Evolutionary conservation across 2,888 invertebrate species (phyloP), one percentile per base, ranked within the genome.

Genomic region (Cheilosia urbana): DNA sequence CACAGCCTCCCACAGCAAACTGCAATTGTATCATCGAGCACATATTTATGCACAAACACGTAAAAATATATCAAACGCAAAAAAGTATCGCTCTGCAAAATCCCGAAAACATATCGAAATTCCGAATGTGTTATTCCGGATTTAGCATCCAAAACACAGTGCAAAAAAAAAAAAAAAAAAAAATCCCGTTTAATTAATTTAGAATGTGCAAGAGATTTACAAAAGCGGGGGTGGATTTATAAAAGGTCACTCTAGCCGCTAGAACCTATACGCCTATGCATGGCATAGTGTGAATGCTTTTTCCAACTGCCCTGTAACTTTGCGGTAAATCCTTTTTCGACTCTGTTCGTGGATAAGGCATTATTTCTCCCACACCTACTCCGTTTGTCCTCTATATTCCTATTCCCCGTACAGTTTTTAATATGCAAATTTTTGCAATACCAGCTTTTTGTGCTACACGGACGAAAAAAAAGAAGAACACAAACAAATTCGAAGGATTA

Each of bases 131-230:
- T 73, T 77, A 63, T 66, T 63, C 19, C 17, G 62, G 66, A 53
- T 60, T 71, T 21, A 55, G 21, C 37, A 82, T 65, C 24, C 21
- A 45, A 2, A 47, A 30, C 4, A 27, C 40, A 21, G 37, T 30
- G 53, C 37, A 68, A 69, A 42, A 30, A 37, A 49, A 21, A 15
- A 68, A 68, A 45, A 63, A 72, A 24, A n/a, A n/a, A n/a, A n/a
- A n/a, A n/a, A n/a, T 45, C 62, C 53, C 63, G 19, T 75, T 84
- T 84, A 79, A 84, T 84, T 84, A 84, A 84, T 84, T 84, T 79
- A 84, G 83, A 79, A 73, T 63, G 73, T 73, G 68, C 72, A 73
- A 63, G 83, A 53, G 83, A 75, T 79, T 79, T 79, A 51, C 73
- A 58, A 68, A 65, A 15, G 9, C 24, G 9, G 6, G 5, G 21